Conservation (phyloP, 2,888 invertebrate species). For the Amitus sp. region DNA sequence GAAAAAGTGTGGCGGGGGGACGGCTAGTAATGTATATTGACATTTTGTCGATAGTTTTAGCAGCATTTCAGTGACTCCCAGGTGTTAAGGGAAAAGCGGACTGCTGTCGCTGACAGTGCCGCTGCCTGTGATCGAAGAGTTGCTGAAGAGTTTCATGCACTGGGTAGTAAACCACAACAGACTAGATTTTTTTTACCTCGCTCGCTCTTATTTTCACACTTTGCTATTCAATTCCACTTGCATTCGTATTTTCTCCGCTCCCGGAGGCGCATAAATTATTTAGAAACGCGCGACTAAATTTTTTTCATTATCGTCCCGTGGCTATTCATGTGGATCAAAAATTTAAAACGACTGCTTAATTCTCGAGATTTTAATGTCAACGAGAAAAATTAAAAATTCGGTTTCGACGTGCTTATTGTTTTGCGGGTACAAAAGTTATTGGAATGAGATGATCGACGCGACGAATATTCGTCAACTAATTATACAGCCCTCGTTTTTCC, state of each 20-base stretch:
- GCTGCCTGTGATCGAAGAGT: slow-evolving; percentile 31
- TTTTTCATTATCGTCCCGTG: neutral
- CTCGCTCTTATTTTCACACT: neutral
- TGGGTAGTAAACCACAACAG: slow-evolving; percentile 10
- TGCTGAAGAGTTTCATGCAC: slow-evolving; percentile 20
- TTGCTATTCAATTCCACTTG: neutral
- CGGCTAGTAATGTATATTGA: slow-evolving; percentile 56
- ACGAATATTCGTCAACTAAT: slow-evolving; percentile 30
- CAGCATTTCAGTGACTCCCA: slow-evolving; percentile 36
- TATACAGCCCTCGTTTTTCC: slow-evolving; percentile 21
- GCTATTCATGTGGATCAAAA: neutral
- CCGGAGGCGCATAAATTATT: neutral
- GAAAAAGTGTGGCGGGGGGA: slow-evolving; percentile 6
- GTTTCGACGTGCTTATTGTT: slow-evolving; percentile 22
- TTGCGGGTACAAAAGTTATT: slow-evolving; percentile 23
- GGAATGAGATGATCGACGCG: slow-evolving; percentile 22
- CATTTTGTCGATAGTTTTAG: slow-evolving; percentile 61
- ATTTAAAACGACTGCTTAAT: neutral
- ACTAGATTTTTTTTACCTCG: slow-evolving; percentile 5
- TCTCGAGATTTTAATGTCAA: too few relatives aligned
- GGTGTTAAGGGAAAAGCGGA: slow-evolving; percentile 27
- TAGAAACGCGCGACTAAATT: neutral
- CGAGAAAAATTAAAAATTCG: too few relatives aligned
- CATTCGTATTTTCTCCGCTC: slow-evolving; percentile 1
- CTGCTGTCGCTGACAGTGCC: slow-evolving; percentile 25